phyloP scores from a whole-genome alignment of 2,888 invertebrate genomes.

The Ochropleura plecta region DNA sequence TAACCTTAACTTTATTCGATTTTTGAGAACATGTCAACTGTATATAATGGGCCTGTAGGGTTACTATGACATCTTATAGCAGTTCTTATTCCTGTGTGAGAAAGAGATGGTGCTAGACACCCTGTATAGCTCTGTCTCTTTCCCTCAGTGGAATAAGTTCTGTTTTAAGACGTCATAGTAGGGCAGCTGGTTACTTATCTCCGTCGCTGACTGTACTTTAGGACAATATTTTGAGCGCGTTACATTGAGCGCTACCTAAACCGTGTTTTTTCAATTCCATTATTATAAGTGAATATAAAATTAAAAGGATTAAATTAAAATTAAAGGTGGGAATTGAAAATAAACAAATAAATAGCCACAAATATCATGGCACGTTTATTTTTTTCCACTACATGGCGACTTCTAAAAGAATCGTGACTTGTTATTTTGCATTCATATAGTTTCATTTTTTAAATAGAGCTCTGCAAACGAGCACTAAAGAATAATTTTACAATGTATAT shows the following conservation, averaged over 20 bases:
- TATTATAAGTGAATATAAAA: neutral
- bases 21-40: too few relatives aligned
- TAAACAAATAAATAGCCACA: conserved; percentile 86
- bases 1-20: too few relatives aligned
- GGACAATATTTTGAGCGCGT: neutral
- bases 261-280: neutral
- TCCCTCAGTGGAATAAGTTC: too few relatives aligned
- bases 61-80: too few relatives aligned
- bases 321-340: conserved; percentile 66
- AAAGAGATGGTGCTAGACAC: too few relatives aligned
- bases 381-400: conserved; percentile 91
- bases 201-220: neutral
- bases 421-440: conserved; percentile 90
- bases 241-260: neutral
- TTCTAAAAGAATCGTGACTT: conserved; percentile 91
- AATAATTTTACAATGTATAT: conserved; percentile 89
- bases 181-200: too few relatives aligned
- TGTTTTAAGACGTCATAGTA: too few relatives aligned
- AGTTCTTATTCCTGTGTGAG: too few relatives aligned
- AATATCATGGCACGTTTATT: conserved; percentile 92
- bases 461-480: conserved; percentile 86
- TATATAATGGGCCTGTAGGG: too few relatives aligned
- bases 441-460: conserved; percentile 87
- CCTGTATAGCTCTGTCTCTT: too few relatives aligned
- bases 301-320: conserved; percentile 17